phyloP scores from a whole-genome alignment of 2,888 invertebrate species.

The Euplexia lucipara region DNA sequence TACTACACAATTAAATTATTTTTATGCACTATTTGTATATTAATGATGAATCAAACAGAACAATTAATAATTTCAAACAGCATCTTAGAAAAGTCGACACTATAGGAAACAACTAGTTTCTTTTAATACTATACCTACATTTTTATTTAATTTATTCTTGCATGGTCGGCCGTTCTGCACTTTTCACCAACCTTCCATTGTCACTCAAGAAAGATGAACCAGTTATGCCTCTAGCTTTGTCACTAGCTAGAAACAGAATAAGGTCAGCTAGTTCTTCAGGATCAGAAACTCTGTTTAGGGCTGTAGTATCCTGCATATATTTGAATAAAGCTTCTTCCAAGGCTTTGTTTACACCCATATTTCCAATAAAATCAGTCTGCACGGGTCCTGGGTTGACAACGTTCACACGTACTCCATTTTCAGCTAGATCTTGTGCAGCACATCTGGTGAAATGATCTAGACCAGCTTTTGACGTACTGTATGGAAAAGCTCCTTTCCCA shows the following conservation, averaged over 20 bases:
- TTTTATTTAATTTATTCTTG: too few relatives aligned
- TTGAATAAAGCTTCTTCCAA: constrained; percentile 15
- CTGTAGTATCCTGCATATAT: constrained; percentile 7
- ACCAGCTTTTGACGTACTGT: constrained; percentile 63
- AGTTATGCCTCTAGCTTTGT: constrained; percentile 66
- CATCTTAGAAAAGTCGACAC: too few relatives aligned
- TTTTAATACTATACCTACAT: too few relatives aligned
- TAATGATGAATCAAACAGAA: too few relatives aligned
- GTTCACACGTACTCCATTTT: constrained; percentile 93
- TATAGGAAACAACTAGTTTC: too few relatives aligned
- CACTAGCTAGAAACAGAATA: constrained; percentile 65
- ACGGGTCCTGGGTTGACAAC: constrained; percentile 63
- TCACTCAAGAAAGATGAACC: constrained; percentile 57
- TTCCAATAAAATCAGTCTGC: constrained; percentile 35
- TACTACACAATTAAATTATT: too few relatives aligned
- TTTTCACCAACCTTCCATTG: constrained; percentile 44
- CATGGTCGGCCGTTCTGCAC: too few relatives aligned
- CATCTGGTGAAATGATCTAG: constrained; percentile 65
- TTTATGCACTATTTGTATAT: too few relatives aligned
- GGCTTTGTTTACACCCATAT: constrained; percentile 13
- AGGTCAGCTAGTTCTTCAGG: constrained; percentile 68
- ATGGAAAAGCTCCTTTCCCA: constrained; percentile 22
- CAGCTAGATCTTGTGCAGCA: constrained; percentile 92
- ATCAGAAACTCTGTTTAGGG: constrained; percentile 38
- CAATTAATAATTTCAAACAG: too few relatives aligned